Conservation (phyloP, 2,888 invertebrate genomes). For the Imbricaverruca yamaguchii region DNA sequence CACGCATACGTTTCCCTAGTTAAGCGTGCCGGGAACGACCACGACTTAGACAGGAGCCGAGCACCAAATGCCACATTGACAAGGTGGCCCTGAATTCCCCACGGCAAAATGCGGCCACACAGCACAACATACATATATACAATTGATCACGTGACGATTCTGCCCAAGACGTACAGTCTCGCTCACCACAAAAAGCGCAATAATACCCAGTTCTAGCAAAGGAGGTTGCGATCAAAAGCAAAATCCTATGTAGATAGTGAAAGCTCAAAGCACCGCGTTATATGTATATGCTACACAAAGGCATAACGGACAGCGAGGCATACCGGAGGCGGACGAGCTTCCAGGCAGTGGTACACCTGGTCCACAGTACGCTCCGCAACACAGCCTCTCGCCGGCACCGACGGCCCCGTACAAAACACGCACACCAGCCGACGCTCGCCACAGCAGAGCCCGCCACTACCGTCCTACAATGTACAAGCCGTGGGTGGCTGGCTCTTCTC, state of each 20-base stretch:
- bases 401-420: not conserved
- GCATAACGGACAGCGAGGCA: not conserved
- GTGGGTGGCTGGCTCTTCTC: not conserved
- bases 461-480: not conserved
- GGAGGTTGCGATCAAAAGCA: not conserved
- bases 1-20: too few relatives aligned
- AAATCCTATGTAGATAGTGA: not conserved
- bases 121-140: too few relatives aligned
- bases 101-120: too few relatives aligned
- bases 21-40: too few relatives aligned
- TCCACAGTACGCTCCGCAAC: too few relatives aligned
- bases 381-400: not conserved
- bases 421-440: not conserved
- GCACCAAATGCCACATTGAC: too few relatives aligned
- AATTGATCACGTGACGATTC: too few relatives aligned
- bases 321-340: too few relatives aligned
- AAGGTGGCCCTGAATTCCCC: too few relatives aligned
- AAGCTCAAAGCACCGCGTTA: slow-evolving; percentile 11
- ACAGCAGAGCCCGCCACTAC: not conserved
- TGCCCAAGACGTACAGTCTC: not conserved
- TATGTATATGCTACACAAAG: not conserved
- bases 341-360: too few relatives aligned
- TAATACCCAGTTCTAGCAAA: not conserved
- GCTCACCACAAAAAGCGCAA: not conserved
- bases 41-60: too few relatives aligned